These are phyloP conservation scores for Harpalus rubripes DNA, from an alignment of 2,888 invertebrate genomes.

Conservation along the genomic window DNA sequence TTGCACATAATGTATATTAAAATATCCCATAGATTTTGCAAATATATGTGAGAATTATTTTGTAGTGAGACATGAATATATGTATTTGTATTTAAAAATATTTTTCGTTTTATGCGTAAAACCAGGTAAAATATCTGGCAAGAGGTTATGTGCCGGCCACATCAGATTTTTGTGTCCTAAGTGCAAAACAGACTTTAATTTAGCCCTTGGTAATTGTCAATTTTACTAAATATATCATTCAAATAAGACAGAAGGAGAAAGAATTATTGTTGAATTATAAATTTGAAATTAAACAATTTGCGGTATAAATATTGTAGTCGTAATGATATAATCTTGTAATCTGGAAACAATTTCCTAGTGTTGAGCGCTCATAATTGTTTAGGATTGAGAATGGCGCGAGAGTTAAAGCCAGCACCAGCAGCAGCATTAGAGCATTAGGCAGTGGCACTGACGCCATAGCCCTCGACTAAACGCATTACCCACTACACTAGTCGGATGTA, in stretches of 20 bases:
- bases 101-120: too few relatives aligned
- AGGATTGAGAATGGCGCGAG: conserved; percentile 7
- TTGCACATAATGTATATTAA: too few relatives aligned
- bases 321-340: conserved; percentile 44
- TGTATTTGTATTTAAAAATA: too few relatives aligned
- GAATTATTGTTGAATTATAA: background rate
- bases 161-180: too few relatives aligned
- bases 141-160: too few relatives aligned
- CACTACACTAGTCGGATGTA: conserved; percentile 3
- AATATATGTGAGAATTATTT: too few relatives aligned
- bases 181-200: too few relatives aligned
- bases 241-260: background rate
- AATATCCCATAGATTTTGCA: too few relatives aligned
- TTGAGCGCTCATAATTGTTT: conserved; percentile 30
- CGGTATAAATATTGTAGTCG: background rate
- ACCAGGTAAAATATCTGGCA: too few relatives aligned
- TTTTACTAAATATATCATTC: too few relatives aligned
- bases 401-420: conserved; percentile 8
- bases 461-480: conserved; percentile 3
- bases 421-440: background rate
- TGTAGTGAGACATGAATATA: too few relatives aligned
- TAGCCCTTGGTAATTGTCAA: too few relatives aligned
- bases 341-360: conserved; percentile 12
- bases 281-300: background rate
- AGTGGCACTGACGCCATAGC: background rate